These are phyloP conservation scores for Lytechinus pictus DNA, from an alignment of 35 echinoderm and acorn worm genomes.

Conservation along the genomic window DNA sequence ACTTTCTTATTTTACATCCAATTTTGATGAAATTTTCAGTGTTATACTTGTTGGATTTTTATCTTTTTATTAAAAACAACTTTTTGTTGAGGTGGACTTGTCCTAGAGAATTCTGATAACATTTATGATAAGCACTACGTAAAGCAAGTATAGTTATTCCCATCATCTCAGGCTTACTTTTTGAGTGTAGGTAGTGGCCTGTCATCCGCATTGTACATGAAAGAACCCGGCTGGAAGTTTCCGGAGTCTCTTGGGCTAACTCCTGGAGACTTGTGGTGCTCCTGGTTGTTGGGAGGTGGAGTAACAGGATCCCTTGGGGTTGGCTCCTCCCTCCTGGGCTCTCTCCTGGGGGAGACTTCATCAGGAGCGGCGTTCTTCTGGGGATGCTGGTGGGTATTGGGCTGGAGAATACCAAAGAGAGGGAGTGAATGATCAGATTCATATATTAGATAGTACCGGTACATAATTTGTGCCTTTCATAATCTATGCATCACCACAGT, in stretches of 20 bases:
- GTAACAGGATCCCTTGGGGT: background rate
- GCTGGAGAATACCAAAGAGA: background rate
- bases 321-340: constrained; percentile 4
- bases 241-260: background rate
- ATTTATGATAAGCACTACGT: no score
- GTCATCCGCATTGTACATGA: constrained; percentile 60
- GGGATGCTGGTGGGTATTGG: background rate
- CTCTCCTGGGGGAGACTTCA: background rate
- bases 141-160: no score
- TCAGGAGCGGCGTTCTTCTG: background rate
- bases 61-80: no score
- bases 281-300: background rate
- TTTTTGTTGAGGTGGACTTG: no score
- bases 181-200: constrained; percentile 85
- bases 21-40: no score
- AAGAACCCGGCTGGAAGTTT: background rate
- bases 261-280: background rate
- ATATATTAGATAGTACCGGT: no score
- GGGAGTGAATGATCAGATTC: no score
- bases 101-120: no score
- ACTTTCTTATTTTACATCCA: no score
- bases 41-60: no score
- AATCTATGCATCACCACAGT: no score
- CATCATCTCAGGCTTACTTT: constrained; percentile 56
- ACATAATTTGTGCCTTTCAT: no score